Base-by-base conservation (phyloP, 2,113 vertebrate species). In the Bungarus multicinctus region DNA sequence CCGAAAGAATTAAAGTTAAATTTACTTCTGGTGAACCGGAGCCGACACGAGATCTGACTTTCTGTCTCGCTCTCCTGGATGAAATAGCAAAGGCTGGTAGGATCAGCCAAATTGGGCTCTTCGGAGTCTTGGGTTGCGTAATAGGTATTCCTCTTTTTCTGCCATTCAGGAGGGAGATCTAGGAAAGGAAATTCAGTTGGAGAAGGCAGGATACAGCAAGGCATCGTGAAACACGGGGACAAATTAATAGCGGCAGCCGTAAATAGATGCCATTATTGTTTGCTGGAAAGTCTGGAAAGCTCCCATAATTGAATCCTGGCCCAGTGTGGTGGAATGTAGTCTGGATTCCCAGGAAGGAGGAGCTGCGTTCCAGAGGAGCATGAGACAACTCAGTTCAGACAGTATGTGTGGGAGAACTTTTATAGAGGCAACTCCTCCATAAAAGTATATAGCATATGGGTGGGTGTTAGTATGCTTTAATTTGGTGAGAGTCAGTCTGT, bases 1-100 rank as follows among this genome's bases (percentile, higher is more conserved):
- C 97, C 97, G 16, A 98, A 98, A 2, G 98, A 96, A 94, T 98
- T 98, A 96, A 97, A 97, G 96, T 98, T 98, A 96, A 98, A 98
- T 23, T 97, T 97, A 14, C 96, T 97, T 90, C 96, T 95, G 27
- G 95, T 14, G 34, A 97, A 91, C 0, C 97, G 97, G 25, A 98
- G 96, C 50, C 97, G 97, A 94, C 98, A 98, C 43, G 97, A 95
- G 4, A 97, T 95, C 74, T 97, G 97, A 60, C 95, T 95, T 86
- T 97, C 95, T 0, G 94, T 95, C 0, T 97, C 95, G 0, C 95
- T 97, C 90, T 98, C 95, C 8, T 96, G 96, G 52, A 97, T 91
- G 50, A 98, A 97, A 92, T 97, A 96, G 87, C 98, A 98, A 45
- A 97, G 94, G 85, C 85, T 95, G 45, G 96, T 69, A 0, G 97